phyloP scores from a whole-genome alignment of 2,113 vertebrate genomes.

The Cisticola juncidis region DNA sequence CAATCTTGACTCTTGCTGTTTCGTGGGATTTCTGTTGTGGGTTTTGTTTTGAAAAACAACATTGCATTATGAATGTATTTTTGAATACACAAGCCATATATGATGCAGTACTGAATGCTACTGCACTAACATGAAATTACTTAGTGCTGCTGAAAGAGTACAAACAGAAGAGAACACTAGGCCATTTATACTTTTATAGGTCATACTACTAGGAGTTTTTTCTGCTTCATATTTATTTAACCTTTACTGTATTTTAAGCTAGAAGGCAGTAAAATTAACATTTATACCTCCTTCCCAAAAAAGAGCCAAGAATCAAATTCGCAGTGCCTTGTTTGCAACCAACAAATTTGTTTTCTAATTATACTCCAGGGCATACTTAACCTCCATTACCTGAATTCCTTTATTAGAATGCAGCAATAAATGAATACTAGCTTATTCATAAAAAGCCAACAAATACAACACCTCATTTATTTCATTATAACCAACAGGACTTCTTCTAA shows the following conservation, averaged over 20 bases:
- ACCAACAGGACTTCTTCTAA: slow-evolving; percentile 32
- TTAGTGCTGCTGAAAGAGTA: slow-evolving; percentile 48
- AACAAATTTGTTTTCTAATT: slow-evolving; percentile 72
- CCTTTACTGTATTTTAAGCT: slow-evolving; percentile 74
- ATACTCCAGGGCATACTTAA: slow-evolving; percentile 71
- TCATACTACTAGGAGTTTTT: slow-evolving; percentile 57
- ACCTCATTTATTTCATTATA: slow-evolving; percentile 66
- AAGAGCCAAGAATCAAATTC: slow-evolving; percentile 52
- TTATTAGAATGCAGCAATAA: slow-evolving; percentile 68
- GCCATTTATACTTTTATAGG: slow-evolving; percentile 64
- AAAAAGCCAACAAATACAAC: slow-evolving; percentile 70
- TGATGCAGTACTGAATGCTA: not conserved
- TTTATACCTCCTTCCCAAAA: slow-evolving; percentile 67
- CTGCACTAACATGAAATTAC: slow-evolving; percentile 15
- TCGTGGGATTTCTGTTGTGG: not conserved
- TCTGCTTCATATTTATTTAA: slow-evolving; percentile 73
- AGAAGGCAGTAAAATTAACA: slow-evolving; percentile 70
- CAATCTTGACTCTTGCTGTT: not conserved
- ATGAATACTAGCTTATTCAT: slow-evolving; percentile 76
- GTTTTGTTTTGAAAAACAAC: not conserved
- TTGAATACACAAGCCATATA: slow-evolving; percentile 18
- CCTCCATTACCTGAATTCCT: slow-evolving; percentile 70
- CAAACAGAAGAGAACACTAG: slow-evolving; percentile 67
- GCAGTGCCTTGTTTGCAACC: slow-evolving; percentile 62
- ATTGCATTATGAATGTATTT: not conserved